These are phyloP conservation scores for Beris morrisii DNA, from an alignment of 2,888 invertebrate genomes.

Conservation along the genomic window DNA sequence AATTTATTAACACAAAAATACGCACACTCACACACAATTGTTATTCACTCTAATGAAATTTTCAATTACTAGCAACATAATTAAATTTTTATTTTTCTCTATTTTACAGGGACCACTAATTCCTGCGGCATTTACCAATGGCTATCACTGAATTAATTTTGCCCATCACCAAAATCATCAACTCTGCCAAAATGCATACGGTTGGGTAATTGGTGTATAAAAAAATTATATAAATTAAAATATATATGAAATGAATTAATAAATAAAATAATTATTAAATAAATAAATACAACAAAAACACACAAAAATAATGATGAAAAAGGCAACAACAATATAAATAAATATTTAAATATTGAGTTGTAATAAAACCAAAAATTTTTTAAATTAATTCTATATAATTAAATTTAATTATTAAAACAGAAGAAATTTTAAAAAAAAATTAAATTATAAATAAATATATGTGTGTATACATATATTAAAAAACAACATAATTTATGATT, in stretches of 20 bases:
- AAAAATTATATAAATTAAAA: slow-evolving; percentile 39
- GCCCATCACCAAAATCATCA: slow-evolving; percentile 16
- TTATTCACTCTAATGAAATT: too few species aligned
- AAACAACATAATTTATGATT: background rate
- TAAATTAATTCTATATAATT: background rate
- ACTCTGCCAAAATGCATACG: slow-evolving; percentile 44
- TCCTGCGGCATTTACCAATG: slow-evolving; percentile 98
- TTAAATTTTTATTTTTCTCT: slow-evolving; percentile 40
- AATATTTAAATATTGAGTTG: slow-evolving; percentile 3
- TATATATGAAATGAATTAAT: slow-evolving; percentile 41
- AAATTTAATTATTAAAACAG: slow-evolving; percentile 3
- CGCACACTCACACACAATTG: too few species aligned
- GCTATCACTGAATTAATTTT: slow-evolving; percentile 83
- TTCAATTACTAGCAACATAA: too few species aligned
- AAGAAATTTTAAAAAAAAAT: background rate
- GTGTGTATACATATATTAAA: background rate
- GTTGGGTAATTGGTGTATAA: slow-evolving; percentile 48
- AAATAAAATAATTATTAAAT: slow-evolving; percentile 41
- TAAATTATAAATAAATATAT: slow-evolving; percentile 6
- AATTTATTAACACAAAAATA: too few species aligned
- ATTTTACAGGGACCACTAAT: slow-evolving; percentile 85
- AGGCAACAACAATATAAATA: slow-evolving; percentile 10
- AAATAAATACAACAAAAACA: slow-evolving; percentile 50
- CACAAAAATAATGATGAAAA: slow-evolving; percentile 43
- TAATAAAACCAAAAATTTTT: too few species aligned